Conservation (phyloP, 92 coral and sea anemone species). For the Meandrina meandrites region DNA sequence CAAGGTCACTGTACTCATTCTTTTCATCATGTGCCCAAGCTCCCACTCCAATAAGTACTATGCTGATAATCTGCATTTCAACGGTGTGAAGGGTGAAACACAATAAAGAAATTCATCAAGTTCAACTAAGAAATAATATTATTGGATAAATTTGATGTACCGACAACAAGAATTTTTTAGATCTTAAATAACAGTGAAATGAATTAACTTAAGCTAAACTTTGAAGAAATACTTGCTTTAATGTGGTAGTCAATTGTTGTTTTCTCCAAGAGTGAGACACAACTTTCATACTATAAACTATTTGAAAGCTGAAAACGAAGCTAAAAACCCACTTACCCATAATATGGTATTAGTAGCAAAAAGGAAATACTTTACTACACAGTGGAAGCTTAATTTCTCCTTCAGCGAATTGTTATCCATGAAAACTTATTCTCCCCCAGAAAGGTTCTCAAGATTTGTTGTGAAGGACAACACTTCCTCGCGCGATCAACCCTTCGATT, state of each 20-base stretch:
- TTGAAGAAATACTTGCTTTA: too few relatives aligned
- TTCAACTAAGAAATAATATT: neutral
- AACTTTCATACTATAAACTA: too few relatives aligned
- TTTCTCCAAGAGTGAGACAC: too few relatives aligned
- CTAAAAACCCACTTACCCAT: slow-evolving; percentile 62
- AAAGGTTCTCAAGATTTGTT: too few relatives aligned
- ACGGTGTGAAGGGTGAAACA: neutral
- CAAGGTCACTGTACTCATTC: slow-evolving; percentile 63
- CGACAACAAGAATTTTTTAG: too few relatives aligned
- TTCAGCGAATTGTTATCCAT: slow-evolving; percentile 20
- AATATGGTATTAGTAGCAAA: slow-evolving; percentile 70
- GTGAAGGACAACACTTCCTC: too few relatives aligned
- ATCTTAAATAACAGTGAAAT: too few relatives aligned
- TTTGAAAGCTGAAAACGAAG: too few relatives aligned
- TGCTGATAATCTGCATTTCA: slow-evolving; percentile 59
- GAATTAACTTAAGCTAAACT: too few relatives aligned
- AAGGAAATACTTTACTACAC: slow-evolving; percentile 76
- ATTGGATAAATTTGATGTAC: too few relatives aligned
- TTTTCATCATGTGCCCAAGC: slow-evolving; percentile 93
- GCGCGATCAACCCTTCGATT: neutral
- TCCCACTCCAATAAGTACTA: slow-evolving; percentile 83
- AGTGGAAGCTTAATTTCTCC: slow-evolving; percentile 57
- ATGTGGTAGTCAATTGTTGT: too few relatives aligned
- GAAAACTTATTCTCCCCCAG: neutral
- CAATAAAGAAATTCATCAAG: neutral